phyloP scores from a whole-genome alignment of 2,888 invertebrate genomes.

The Sisyra terminalis region DNA sequence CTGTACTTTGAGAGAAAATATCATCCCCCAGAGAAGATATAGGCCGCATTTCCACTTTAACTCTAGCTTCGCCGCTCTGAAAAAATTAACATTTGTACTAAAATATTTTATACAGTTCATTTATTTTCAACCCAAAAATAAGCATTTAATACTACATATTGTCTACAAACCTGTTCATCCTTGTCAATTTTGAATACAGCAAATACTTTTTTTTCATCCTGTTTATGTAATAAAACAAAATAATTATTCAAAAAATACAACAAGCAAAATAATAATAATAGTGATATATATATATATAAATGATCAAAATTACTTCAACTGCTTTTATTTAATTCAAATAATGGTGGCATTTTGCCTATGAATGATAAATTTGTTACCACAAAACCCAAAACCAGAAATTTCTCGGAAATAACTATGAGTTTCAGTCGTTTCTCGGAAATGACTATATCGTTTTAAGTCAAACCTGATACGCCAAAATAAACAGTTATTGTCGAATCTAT shows the following conservation, averaged over 20 bases:
- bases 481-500: too few species aligned
- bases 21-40: constrained; percentile 29
- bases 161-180: constrained; percentile 27
- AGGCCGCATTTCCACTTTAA: constrained; percentile 51
- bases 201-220: constrained; percentile 27
- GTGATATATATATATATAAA: neutral
- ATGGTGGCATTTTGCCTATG: too few species aligned
- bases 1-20: neutral
- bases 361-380: too few species aligned
- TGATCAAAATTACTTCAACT: neutral
- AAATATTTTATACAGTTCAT: neutral
- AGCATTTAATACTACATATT: too few species aligned
- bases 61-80: constrained; percentile 43
- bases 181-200: constrained; percentile 29
- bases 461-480: too few species aligned
- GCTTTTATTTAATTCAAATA: too few species aligned
- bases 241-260: constrained; percentile 15
- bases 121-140: neutral
- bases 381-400: too few species aligned
- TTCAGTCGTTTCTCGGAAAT: too few species aligned
- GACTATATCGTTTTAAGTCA: too few species aligned
- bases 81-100: constrained; percentile 15
- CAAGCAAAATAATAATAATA: constrained; percentile 1
- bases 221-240: constrained; percentile 25
- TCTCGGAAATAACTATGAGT: too few species aligned